Evolutionary conservation across 2,797 vertebrate genomes (phyloP).

Genomic region (Girardinus metallicus): DNA sequence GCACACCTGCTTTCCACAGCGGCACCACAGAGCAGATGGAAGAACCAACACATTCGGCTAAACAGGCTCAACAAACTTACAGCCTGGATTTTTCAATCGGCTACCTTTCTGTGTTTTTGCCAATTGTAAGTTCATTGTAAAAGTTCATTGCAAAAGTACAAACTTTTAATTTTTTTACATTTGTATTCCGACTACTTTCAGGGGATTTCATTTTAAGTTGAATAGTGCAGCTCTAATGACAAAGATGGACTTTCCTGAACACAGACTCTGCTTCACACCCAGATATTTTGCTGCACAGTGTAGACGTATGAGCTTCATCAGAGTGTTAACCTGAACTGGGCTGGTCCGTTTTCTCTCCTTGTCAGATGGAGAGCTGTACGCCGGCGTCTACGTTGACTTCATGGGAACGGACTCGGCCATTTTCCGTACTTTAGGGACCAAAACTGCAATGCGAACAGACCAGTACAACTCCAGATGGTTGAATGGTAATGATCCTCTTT

Average conservation of each 20-base stretch:
- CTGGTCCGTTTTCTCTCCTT: conserved; percentile 49
- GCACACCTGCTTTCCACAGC: conserved; percentile 69
- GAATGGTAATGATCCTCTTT: conserved; percentile 83
- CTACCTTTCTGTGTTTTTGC: neutral
- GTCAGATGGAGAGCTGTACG: conserved; percentile 95
- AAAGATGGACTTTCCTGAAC: neutral
- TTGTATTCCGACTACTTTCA: too few species aligned
- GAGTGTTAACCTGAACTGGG: conserved; percentile 50
- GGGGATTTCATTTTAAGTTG: too few species aligned
- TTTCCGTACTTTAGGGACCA: conserved; percentile 95
- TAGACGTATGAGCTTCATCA: neutral
- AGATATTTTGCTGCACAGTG: neutral
- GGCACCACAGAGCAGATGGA: conserved; percentile 57
- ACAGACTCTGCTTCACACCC: neutral
- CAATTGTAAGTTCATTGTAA: neutral
- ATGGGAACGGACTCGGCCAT: conserved; percentile 99
- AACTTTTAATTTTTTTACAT: too few species aligned
- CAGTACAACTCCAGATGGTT: conserved; percentile 99
- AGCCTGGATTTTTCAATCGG: neutral
- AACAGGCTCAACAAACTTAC: neutral
- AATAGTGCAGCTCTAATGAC: neutral
- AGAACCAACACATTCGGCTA: conserved; percentile 49
- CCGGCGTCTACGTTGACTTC: conserved; percentile 97
- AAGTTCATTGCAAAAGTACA: neutral
- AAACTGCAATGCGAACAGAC: conserved; percentile 96